Base-by-base conservation (phyloP, 2,797 vertebrate species). In the Cirrhinus molitorella region DNA sequence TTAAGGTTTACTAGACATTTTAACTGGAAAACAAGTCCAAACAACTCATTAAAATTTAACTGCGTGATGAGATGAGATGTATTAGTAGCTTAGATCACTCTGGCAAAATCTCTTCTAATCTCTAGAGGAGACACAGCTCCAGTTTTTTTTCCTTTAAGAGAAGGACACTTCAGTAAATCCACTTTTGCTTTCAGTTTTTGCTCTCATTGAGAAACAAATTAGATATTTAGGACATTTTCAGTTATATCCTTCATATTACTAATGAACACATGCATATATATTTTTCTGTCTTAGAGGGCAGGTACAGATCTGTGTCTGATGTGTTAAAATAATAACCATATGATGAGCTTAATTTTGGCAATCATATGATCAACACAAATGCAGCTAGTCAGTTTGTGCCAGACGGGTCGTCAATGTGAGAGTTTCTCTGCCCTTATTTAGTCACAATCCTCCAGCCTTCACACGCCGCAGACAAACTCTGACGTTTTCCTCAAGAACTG, bases 401-500 rank as follows among this genome's bases (percentile, higher is more conserved):
- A 78, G 65, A 85, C 28, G 34, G 68, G 75, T 40, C 37, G 73
- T 63, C 31, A 53, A 34, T 68, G 11, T 73, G 57, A 85, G 76
- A 72, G 61, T 19, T 66, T 73, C 31, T 47, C 14, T 83, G 87
- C 40, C 89, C 90, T 87, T 92, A 86, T 91, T 91, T 90, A 88
- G 91, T 73, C 88, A 89, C 84, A 76, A 83, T 82, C 63, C 19
- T 83, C 47, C 23, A 83, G 72, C 80, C 75, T 51, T 70, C 19
- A 19, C 57, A 53, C 28, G 47, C 31, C 55, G 63, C 31, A 85
- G 83, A 77, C 70, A 23, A 86, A 85, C 81, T 81, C 74, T 80
- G 71, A 84, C 43, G 16, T 76, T 89, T 88, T 83, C 53, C 80
- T 72, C 40, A 73, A 71, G 13, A 79, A 47, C 55, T 37, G 55